Conservation (phyloP, 2,113 vertebrate species). For the Tetrax tetrax region DNA sequence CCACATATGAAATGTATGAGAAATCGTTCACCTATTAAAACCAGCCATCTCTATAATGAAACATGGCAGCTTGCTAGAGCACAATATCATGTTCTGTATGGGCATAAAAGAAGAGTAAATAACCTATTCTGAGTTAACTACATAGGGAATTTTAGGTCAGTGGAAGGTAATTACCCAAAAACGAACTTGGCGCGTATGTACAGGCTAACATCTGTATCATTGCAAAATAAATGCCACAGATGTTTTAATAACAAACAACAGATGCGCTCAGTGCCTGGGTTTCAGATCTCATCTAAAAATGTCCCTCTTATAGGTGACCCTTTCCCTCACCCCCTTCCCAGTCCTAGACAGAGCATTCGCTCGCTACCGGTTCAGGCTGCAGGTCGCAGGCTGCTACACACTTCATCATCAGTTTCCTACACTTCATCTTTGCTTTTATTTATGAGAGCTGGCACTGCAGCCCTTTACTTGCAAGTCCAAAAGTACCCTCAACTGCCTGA, state of each 20-base stretch:
- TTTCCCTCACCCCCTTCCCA: not conserved
- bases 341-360: not conserved
- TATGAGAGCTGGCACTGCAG: not conserved
- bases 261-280: not conserved
- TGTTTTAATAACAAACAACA: constrained; percentile 54
- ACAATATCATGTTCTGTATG: not conserved
- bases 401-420: not conserved
- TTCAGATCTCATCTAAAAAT: constrained; percentile 13
- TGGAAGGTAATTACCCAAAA: constrained; percentile 43
- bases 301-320: not conserved
- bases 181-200: not conserved
- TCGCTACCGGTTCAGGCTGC: not conserved
- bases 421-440: not conserved
- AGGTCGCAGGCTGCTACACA: not conserved
- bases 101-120: not conserved
- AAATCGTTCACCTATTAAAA: not conserved
- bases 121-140: constrained; percentile 7
- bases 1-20: not conserved
- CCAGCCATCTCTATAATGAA: not conserved
- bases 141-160: constrained; percentile 21
- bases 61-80: not conserved
- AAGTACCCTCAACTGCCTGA: not conserved
- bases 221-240: constrained; percentile 53
- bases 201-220: constrained; percentile 27
- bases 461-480: not conserved